Conservation (phyloP, 2,113 vertebrate genomes). For the Hystrix cristata region DNA sequence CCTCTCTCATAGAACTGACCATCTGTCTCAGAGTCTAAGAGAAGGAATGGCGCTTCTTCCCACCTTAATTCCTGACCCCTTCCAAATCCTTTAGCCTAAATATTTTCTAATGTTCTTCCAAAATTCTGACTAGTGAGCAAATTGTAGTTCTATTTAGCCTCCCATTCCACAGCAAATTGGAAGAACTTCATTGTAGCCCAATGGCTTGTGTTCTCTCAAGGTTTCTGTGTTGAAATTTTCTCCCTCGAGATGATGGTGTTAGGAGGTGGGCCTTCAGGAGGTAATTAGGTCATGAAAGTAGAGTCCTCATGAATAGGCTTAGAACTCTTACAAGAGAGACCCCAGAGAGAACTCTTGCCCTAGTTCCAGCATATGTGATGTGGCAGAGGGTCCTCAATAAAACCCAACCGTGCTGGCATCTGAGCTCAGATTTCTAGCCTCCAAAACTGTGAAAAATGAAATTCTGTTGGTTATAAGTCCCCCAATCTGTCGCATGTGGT, state of each 20-base stretch:
- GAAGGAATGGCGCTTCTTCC: not conserved
- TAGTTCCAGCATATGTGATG: not conserved
- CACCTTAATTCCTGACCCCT: not conserved
- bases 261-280: not conserved
- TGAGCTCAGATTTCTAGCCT: not conserved
- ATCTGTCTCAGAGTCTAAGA: not conserved
- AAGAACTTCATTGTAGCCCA: not conserved
- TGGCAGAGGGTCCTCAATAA: not conserved
- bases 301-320: not conserved
- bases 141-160: not conserved
- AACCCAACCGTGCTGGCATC: not conserved
- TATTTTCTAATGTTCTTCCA: not conserved
- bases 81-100: not conserved
- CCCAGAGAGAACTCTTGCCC: not conserved
- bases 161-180: not conserved
- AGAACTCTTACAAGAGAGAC: not conserved
- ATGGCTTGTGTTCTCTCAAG: not conserved
- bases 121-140: not conserved
- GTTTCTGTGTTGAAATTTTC: not conserved
- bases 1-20: not conserved
- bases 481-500: not conserved
- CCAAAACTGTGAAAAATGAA: not conserved
- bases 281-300: not conserved
- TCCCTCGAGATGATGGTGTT: not conserved
- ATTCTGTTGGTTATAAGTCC: not conserved